Percentiles rank a stretch among this genome's conserved stretches.
These are phyloP conservation scores for Notodonta dromedarius DNA, from an alignment of 2,888 invertebrate species.

Conservation along the genomic window DNA sequence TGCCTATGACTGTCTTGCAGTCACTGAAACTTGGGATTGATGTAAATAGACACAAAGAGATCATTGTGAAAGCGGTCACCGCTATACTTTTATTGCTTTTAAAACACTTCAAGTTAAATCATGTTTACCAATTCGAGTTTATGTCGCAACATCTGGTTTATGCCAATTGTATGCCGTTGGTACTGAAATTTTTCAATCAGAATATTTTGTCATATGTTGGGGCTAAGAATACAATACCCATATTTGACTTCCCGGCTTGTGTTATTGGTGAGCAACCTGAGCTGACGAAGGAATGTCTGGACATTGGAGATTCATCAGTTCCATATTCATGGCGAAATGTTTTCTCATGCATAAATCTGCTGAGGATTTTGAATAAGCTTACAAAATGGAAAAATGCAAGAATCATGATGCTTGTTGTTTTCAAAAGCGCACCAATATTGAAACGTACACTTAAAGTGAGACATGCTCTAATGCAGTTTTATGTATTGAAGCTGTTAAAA, in stretches of 20 bases:
- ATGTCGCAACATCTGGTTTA: conserved; percentile 99
- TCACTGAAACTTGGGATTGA: conserved; percentile 98
- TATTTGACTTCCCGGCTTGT: conserved; percentile 97
- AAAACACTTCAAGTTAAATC: conserved; percentile 98
- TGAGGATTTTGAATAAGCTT: conserved; percentile 98
- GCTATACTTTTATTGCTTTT: conserved; percentile 94
- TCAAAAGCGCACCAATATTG: conserved; percentile 99
- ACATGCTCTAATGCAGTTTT: conserved; percentile 98
- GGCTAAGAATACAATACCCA: conserved; percentile 96
- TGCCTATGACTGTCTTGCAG: conserved; percentile 97
- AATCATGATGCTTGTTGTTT: conserved; percentile 99
- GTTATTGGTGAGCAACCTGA: conserved; percentile 98
- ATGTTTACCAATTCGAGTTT: conserved; percentile 99
- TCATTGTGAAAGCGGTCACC: conserved; percentile 98
- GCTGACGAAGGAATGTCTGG: conserved; percentile 94
- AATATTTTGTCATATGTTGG: conserved; percentile 97
- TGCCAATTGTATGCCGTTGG: conserved; percentile 99
- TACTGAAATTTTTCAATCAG: conserved; percentile 99
- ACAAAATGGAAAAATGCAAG: conserved; percentile 99
- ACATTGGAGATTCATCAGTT: conserved; percentile 91
- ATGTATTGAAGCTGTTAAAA: conserved; percentile 98
- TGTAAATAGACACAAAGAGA: conserved; percentile 99
- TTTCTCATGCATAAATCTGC: conserved; percentile 98
- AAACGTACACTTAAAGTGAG: conserved; percentile 98
- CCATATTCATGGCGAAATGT: conserved; percentile 99